These are phyloP conservation scores for Battus philenor DNA, from an alignment of 1,140 invertebrate genomes.

Conservation along the genomic window DNA sequence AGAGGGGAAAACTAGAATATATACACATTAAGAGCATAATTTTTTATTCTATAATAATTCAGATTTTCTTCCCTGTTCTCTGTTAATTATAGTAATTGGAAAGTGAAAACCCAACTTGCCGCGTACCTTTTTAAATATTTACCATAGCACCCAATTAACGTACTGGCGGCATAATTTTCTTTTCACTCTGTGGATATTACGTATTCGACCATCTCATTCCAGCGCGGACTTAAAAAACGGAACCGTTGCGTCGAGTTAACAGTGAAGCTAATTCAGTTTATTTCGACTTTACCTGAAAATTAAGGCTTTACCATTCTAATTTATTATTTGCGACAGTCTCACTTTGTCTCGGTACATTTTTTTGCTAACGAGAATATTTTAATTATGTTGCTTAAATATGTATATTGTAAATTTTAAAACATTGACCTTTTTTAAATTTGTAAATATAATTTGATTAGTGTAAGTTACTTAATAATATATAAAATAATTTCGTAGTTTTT, in stretches of 20 bases:
- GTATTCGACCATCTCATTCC: conserved; percentile 13
- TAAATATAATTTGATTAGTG: too few relatives aligned
- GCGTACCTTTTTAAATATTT: conserved; percentile 65
- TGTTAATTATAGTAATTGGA: conserved; percentile 60
- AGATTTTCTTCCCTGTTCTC: conserved; percentile 20
- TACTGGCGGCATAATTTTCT: conserved; percentile 38
- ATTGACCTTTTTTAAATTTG: too few relatives aligned
- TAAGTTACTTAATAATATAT: too few relatives aligned
- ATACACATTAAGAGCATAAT: too few relatives aligned
- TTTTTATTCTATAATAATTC: too few relatives aligned
- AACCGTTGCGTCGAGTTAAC: conserved; percentile 25
- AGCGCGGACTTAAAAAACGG: conserved; percentile 15
- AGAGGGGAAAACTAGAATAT: neutral
- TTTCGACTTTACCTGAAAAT: conserved; percentile 34
- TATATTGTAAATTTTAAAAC: too few relatives aligned
- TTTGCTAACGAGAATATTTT: too few relatives aligned
- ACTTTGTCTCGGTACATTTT: too few relatives aligned
- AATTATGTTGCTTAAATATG: too few relatives aligned
- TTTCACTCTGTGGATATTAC: conserved; percentile 15
- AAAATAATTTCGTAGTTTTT: too few relatives aligned
- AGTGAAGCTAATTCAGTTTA: conserved; percentile 39
- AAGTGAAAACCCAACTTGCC: conserved; percentile 52
- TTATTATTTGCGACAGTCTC: neutral
- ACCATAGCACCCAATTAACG: conserved; percentile 62
- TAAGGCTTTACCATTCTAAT: conserved; percentile 15